phyloP scores from a whole-genome alignment of 2,113 vertebrate genomes.

The Rhinopomastus cyanomelas region DNA sequence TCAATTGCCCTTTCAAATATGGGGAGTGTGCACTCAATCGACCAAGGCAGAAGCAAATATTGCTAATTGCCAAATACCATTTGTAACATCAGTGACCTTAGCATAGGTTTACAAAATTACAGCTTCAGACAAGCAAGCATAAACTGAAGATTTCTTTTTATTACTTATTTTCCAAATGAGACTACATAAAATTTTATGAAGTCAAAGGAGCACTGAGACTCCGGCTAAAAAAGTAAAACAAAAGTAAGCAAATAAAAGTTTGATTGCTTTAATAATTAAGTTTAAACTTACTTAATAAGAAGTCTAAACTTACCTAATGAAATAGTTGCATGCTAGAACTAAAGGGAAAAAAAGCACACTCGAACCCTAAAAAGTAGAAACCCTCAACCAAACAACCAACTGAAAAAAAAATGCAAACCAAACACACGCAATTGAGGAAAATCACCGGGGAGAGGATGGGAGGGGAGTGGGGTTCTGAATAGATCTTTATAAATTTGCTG shows the following conservation, averaged over 20 bases:
- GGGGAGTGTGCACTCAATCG: not conserved
- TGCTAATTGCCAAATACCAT: not conserved
- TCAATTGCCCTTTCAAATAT: not conserved
- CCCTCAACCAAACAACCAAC: not conserved
- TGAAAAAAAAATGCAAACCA: not conserved
- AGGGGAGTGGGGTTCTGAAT: not conserved
- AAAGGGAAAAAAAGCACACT: not conserved
- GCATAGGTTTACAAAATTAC: not conserved
- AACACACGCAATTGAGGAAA: not conserved
- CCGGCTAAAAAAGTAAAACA: not conserved
- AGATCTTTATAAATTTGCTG: not conserved
- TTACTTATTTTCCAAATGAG: not conserved
- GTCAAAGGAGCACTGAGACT: not conserved
- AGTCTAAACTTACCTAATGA: no score
- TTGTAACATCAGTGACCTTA: not conserved
- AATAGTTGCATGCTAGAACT: not conserved
- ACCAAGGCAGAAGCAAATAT: not conserved
- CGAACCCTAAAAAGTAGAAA: not conserved
- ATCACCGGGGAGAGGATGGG: not conserved
- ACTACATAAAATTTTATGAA: not conserved
- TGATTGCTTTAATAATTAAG: no score
- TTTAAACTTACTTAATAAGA: not conserved
- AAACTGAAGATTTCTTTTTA: not conserved
- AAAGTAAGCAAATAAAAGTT: not conserved
- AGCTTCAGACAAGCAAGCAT: not conserved